Evolutionary conservation across 2,888 invertebrate genomes (phyloP), one percentile per base, ranked within the genome.

Genomic region (Spilarctia lutea): DNA sequence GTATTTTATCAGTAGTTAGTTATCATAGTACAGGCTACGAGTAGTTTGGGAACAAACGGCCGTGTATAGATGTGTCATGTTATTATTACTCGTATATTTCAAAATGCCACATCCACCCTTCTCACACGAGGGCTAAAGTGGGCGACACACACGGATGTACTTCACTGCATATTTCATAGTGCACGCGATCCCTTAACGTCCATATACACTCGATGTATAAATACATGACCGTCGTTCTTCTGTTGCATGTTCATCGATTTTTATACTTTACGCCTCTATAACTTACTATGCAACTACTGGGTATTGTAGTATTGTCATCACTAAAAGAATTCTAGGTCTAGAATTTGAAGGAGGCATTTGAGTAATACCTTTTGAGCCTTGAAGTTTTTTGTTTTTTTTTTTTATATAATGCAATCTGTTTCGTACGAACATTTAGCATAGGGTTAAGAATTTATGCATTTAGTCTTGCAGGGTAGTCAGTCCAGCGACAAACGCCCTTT

Each of bases 161-260:
- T 63, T 35, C 74, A 74, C 67, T 82, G 81, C 85, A 87, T 87
- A 82, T 86, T 85, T 83, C 85, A 87, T 83, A 78, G 74, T 73
- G 78, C 86, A 87, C 85, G 86, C 87, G 81, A 87, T 76, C 81
- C 80, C 79, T 75, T 78, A 76, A 66, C 73, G 67, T 75, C 71
- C 52, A 63, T 67, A 60, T 66, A 56, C 24, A 60, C 65, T 75
- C 73, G 72, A 73, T 73, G 66, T 80, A 70, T 42, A 66, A 56
- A 52, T n/a, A 52, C 33, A 52, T 35, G 45, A 45, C 68, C 56
- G 27, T 56, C 71, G 65, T 65, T 65, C 48, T 67, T 79, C 71
- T 71, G 75, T 79, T 80, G 74, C 75, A 75, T 78, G 76, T 65
- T 72, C 60, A 83, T 83, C 80, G 84, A 84, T 84, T 84, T 77